These are phyloP conservation scores for Phrynocephalus vlangalii DNA, from an alignment of 2,797 vertebrate species.

Conservation along the genomic window DNA sequence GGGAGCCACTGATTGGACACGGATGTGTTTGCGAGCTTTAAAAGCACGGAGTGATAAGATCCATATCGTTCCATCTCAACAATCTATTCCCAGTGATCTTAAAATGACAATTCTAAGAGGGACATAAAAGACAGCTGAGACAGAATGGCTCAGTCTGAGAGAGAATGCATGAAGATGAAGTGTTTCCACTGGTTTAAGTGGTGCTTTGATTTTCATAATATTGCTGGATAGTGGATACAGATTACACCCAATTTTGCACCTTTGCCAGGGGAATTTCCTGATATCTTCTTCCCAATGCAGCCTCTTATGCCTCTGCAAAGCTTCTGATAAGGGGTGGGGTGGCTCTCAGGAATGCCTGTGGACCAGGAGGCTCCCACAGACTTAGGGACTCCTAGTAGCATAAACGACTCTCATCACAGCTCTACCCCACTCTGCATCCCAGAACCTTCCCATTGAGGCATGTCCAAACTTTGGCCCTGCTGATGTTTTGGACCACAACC, in stretches of 20 bases:
- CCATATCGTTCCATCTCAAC: background rate
- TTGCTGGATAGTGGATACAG: background rate
- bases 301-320: background rate
- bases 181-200: slow-evolving; percentile 5
- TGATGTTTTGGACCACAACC: too few species aligned
- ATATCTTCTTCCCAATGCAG: background rate
- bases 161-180: background rate
- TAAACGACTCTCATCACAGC: background rate
- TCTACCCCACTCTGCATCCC: background rate
- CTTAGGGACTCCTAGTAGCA: background rate
- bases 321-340: background rate
- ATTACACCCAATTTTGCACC: background rate
- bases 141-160: background rate
- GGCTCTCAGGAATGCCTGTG: background rate
- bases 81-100: background rate
- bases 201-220: background rate
- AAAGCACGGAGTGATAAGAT: slow-evolving; percentile 34
- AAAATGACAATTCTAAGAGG: background rate
- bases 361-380: background rate
- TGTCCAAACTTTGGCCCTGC: too few species aligned
- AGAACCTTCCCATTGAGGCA: background rate
- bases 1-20: background rate
- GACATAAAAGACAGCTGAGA: background rate
- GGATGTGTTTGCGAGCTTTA: slow-evolving; percentile 46
- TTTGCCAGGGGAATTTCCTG: background rate